A percentile compares a stretch with the other conserved stretches of the same genome.
Evolutionary conservation across 2,113 vertebrate genomes (phyloP).

Genomic region (Marmota flaviventris): DNA sequence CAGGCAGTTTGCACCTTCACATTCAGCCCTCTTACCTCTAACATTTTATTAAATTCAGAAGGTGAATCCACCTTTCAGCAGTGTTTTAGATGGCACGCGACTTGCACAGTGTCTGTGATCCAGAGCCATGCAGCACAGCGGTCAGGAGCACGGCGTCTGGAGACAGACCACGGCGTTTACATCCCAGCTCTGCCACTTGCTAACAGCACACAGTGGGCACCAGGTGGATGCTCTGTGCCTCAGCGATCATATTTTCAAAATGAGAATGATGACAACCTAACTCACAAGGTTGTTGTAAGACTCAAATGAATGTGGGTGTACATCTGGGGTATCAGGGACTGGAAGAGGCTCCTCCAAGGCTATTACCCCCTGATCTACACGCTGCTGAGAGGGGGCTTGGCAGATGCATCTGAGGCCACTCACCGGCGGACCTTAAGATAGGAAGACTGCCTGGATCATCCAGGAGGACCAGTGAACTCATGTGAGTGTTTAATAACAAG

Average conservation of each 20-base stretch:
- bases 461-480: not conserved
- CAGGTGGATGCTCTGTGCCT: not conserved
- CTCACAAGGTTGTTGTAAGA: not conserved
- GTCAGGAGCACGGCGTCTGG: not conserved
- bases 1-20: not conserved
- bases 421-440: too few species aligned
- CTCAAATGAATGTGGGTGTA: not conserved
- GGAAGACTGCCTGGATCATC: too few species aligned
- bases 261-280: not conserved
- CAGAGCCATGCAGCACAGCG: fast-evolving
- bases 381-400: not conserved
- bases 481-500: not conserved
- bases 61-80: fast-evolving
- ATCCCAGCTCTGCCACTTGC: not conserved
- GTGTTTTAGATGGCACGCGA: not conserved
- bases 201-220: not conserved
- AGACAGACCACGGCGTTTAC: too few species aligned
- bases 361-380: not conserved
- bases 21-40: not conserved
- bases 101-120: fast-evolving
- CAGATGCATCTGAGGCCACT: not conserved
- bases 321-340: not conserved
- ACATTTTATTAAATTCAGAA: not conserved
- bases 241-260: not conserved
- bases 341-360: not conserved